These are phyloP conservation scores for Globodera rostochiensis DNA, from an alignment of 1,140 invertebrate genomes.

Conservation along the genomic window DNA sequence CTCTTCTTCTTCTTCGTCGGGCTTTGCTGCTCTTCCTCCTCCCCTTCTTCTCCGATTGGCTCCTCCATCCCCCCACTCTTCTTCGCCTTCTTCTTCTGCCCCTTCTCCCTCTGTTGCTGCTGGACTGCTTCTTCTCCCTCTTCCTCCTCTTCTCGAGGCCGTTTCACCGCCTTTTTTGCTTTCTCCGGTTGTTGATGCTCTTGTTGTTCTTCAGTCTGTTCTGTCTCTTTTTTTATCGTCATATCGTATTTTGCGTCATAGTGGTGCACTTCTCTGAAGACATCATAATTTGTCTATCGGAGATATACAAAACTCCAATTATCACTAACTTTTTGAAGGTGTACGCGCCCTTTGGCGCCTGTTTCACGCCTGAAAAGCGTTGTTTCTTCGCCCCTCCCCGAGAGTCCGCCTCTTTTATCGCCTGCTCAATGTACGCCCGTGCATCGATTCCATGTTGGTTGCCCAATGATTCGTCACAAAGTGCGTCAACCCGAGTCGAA, in stretches of 20 bases:
- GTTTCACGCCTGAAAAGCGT: constrained; percentile 38
- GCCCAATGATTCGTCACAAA: constrained; percentile 75
- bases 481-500: constrained; percentile 89
- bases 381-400: constrained; percentile 38
- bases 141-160: neutral
- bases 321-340: constrained; percentile 57
- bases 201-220: constrained; percentile 33
- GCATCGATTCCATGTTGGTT: constrained; percentile 55
- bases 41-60: neutral
- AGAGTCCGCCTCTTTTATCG: constrained; percentile 55
- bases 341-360: constrained; percentile 46
- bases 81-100: constrained; percentile 5
- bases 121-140: constrained; percentile 8
- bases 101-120: neutral
- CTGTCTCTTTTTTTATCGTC: constrained; percentile 31
- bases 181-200: constrained; percentile 35
- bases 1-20: too few relatives aligned
- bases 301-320: neutral
- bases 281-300: constrained; percentile 23
- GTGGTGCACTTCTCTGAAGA: constrained; percentile 50
- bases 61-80: constrained; percentile 7
- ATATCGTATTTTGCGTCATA: constrained; percentile 53
- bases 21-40: neutral
- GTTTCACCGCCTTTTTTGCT: constrained; percentile 42
- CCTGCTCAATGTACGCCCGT: constrained; percentile 56